Evolutionary conservation across 1,140 invertebrate species (phyloP).

Genomic region (Bombus confusus): DNA sequence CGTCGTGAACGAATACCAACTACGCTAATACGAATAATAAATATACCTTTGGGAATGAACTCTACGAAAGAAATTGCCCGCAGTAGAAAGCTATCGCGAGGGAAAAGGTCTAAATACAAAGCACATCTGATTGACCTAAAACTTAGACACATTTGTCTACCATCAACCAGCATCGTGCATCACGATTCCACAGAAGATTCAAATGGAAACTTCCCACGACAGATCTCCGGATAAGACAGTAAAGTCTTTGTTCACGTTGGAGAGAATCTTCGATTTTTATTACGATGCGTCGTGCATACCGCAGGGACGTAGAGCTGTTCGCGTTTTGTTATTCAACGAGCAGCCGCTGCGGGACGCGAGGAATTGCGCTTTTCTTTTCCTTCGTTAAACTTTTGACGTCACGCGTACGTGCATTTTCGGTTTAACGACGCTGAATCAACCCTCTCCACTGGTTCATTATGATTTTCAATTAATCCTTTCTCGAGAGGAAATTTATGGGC

Average conservation of each 20-base stretch:
- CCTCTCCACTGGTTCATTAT: background rate
- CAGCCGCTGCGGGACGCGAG: background rate
- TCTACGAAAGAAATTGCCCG: too few relatives aligned
- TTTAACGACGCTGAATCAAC: constrained; percentile 35
- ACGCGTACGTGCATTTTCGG: constrained; percentile 23
- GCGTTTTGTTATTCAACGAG: constrained; percentile 36
- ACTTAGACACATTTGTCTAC: background rate
- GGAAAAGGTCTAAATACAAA: background rate
- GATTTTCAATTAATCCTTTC: background rate
- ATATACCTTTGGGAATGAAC: too few relatives aligned
- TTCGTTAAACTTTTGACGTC: constrained; percentile 52
- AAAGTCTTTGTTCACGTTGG: constrained; percentile 10
- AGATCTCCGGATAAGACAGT: background rate
- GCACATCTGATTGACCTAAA: background rate
- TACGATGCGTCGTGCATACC: constrained; percentile 8
- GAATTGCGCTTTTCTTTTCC: constrained; percentile 9
- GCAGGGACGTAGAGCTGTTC: background rate
- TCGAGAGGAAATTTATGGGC: background rate
- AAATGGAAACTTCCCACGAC: background rate
- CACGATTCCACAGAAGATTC: background rate
- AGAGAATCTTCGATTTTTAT: constrained; percentile 28
- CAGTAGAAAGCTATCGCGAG: too few relatives aligned
- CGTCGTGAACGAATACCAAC: too few relatives aligned
- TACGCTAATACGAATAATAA: too few relatives aligned
- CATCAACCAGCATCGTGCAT: background rate